A percentile compares a stretch with the other conserved stretches of the same genome.
Conservation (phyloP, 2,113 vertebrate genomes). For the Pluvianellus socialis region DNA sequence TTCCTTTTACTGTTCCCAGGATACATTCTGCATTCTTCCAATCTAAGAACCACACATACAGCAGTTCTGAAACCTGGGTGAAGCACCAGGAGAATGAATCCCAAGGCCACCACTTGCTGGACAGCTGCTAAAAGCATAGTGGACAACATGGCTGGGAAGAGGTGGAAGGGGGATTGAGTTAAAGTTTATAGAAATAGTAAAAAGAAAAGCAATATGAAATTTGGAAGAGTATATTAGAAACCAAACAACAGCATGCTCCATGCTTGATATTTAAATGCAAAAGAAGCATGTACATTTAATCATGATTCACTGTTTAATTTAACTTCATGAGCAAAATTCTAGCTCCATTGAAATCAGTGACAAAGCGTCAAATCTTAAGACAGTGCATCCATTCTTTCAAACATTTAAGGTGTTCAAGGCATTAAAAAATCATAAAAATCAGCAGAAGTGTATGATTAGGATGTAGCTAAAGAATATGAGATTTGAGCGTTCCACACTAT, state of each 20-base stretch:
- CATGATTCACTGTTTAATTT: not conserved
- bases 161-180: not conserved
- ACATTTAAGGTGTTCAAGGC: not conserved
- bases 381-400: not conserved
- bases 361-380: not conserved
- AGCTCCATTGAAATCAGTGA: not conserved
- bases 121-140: not conserved
- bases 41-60: too few relatives aligned
- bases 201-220: not conserved
- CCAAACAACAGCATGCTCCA: not conserved
- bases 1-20: too few relatives aligned
- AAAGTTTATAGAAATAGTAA: not conserved
- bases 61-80: too few relatives aligned
- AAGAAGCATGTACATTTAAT: not conserved
- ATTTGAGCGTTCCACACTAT: not conserved
- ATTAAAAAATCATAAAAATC: not conserved
- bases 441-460: not conserved
- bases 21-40: too few relatives aligned
- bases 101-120: not conserved
- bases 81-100: not conserved
- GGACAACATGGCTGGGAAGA: not conserved
- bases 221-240: not conserved
- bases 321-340: not conserved
- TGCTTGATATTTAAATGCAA: not conserved
- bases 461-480: not conserved